A percentile compares a stretch with the other conserved stretches of the same genome.
phyloP scores from a whole-genome alignment of 2,888 invertebrate species.

The Nemotelus pantherinus region DNA sequence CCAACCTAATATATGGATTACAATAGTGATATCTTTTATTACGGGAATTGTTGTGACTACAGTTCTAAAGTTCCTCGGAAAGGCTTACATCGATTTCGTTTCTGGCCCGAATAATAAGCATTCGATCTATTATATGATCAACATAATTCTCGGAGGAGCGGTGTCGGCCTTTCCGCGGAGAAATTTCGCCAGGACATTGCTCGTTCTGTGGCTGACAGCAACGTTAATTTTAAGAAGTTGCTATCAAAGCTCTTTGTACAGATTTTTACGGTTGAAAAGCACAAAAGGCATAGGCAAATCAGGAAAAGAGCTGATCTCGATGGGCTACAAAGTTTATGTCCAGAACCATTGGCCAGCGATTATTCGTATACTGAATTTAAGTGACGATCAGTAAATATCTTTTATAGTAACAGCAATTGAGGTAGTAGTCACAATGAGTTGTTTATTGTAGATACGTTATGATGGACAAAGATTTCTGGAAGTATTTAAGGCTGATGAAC shows the following conservation, averaged over 20 bases:
- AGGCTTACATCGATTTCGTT: constrained; percentile 38
- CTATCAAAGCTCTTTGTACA: constrained; percentile 50
- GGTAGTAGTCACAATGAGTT: no score
- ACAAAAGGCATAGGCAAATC: neutral
- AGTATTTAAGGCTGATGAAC: constrained; percentile 1
- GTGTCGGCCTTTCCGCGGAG: constrained; percentile 9
- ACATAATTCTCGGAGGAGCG: constrained; percentile 46
- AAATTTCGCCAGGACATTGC: constrained; percentile 49
- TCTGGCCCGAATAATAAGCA: constrained; percentile 38
- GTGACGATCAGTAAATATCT: constrained; percentile 1
- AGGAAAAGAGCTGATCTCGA: constrained; percentile 12
- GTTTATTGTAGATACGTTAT: constrained; percentile 15
- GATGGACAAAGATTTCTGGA: neutral
- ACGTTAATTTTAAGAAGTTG: constrained; percentile 48
- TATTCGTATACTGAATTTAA: neutral
- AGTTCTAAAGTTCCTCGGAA: constrained; percentile 27
- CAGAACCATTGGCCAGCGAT: neutral
- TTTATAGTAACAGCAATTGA: no score
- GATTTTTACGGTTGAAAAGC: constrained; percentile 42
- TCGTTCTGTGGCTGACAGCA: constrained; percentile 45
- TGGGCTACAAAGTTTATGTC: constrained; percentile 21
- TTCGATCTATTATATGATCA: constrained; percentile 45
- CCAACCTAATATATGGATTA: constrained; percentile 36
- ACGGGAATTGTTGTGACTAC: constrained; percentile 23
- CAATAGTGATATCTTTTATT: constrained; percentile 22